Conservation (phyloP, 2,113 vertebrate genomes). For the Serinus canaria region DNA sequence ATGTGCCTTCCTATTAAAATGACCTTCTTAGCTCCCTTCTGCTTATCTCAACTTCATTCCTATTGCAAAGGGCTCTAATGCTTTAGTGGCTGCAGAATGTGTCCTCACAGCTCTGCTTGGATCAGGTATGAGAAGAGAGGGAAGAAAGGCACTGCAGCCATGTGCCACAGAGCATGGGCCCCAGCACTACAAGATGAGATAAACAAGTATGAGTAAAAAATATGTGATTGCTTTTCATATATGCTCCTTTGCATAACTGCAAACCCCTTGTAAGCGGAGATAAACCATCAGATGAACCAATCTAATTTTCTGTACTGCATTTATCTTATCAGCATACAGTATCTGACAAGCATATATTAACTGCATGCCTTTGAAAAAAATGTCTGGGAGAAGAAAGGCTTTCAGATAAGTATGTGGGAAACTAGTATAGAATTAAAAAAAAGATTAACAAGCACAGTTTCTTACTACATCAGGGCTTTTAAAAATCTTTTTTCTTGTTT, state of each 20-base stretch:
- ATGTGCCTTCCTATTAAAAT: background rate
- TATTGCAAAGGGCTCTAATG: background rate
- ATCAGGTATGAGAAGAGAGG: background rate
- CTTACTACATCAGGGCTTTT: background rate
- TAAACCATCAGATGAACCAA: background rate
- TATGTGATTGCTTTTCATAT: background rate
- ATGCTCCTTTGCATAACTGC: background rate
- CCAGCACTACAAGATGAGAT: background rate
- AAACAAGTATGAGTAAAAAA: background rate
- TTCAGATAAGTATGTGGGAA: background rate
- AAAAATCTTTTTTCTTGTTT: background rate
- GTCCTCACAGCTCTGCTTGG: background rate
- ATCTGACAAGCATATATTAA: constrained; percentile 13
- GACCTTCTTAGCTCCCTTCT: background rate
- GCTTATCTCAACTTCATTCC: background rate
- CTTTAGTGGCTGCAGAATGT: background rate
- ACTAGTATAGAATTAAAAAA: background rate
- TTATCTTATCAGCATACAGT: background rate
- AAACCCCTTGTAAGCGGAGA: background rate
- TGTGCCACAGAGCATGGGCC: fast-evolving
- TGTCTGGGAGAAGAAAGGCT: background rate
- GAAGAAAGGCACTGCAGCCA: background rate
- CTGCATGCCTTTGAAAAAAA: constrained; percentile 16
- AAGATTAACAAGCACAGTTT: background rate
- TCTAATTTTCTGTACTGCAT: background rate